Base-by-base conservation (phyloP, 2,113 vertebrate genomes). In the Hippocampus mohnikei region DNA sequence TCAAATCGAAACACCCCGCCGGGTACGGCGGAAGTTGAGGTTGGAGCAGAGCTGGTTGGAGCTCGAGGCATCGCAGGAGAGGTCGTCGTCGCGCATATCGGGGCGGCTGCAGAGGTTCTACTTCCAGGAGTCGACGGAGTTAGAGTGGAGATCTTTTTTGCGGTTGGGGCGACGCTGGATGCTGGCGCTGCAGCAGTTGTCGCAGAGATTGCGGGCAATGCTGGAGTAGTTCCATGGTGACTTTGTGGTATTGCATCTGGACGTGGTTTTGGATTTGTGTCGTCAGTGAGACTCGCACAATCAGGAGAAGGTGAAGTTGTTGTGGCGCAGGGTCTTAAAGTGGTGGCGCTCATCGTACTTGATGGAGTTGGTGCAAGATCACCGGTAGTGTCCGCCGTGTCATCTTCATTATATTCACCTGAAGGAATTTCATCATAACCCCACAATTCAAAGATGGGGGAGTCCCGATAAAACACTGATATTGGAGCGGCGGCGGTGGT, bases 361-460 rank as follows among this genome's bases (percentile, higher is more conserved):
- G 33, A 37, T 5, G 0, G n/a, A 23, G 62, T 15, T 25, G 41
- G 40, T 15, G 63, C 6, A 25, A 25, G 42, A 25, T 23, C 23
- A 20, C n/a, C n/a, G 3, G n/a, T 23, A 1, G 41, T 5, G 42
- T 65, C 63, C 1, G 12, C 23, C 11, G 5, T 44, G 20, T 46
- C 11, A 12, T 44, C 62, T 8, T 16, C 63, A 8, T 15, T 44
- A 25, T 27, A 65, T 3, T 12, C 23, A 18, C 63, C 41, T 27
- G 13, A 1, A 7, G 63, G 63, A 46, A 65, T 65, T 0, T 65
- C 63, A 18, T 27, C 41, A 46, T 46, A 65, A 46, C 63, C 63
- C 63, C 63, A 65, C 63, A 65, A 16, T 46, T 65, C 63, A 25
- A 65, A 65, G 23, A 65, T 65, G 42, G 13, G 23, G 2, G 41